Conservation (phyloP, 1,140 invertebrate species). For the Pseudachorutes palmiensis region DNA sequence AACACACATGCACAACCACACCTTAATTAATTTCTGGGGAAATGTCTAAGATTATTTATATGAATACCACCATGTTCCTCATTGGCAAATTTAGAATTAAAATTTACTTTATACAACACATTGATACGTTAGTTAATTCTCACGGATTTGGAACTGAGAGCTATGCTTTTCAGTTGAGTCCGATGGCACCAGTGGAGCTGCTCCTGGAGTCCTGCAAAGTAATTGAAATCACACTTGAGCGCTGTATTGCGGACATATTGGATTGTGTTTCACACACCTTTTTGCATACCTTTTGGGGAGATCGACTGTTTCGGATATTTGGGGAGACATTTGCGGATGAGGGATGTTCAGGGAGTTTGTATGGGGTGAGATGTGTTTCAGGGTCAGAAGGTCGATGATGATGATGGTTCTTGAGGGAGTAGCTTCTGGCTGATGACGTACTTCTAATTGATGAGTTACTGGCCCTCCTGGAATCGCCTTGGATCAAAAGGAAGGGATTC, state of each 20-base stretch:
- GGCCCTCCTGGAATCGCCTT: slow-evolving; percentile 30
- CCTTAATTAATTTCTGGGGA: too few relatives aligned
- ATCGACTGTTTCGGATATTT: slow-evolving; percentile 6
- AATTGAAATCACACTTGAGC: background rate
- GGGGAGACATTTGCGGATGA: slow-evolving; percentile 8
- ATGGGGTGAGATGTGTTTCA: slow-evolving; percentile 16
- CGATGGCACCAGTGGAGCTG: slow-evolving; percentile 30
- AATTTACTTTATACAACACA: background rate
- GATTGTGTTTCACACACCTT: too few relatives aligned
- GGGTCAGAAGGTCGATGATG: slow-evolving; percentile 35
- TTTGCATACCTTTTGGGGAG: slow-evolving; percentile 1
- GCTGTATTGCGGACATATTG: too few relatives aligned
- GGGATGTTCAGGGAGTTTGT: slow-evolving; percentile 16
- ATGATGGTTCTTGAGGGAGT: slow-evolving; percentile 31
- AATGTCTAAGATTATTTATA: too few relatives aligned
- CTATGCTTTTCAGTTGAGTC: background rate
- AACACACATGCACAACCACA: too few relatives aligned
- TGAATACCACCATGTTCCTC: too few relatives aligned
- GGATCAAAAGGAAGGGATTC: background rate
- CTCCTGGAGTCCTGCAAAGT: slow-evolving; percentile 32
- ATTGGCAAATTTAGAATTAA: background rate
- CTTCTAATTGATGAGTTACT: slow-evolving; percentile 35
- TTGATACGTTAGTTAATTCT: slow-evolving; percentile 2
- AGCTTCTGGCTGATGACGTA: slow-evolving; percentile 29
- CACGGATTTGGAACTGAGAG: background rate